Base-by-base conservation (phyloP, 1,140 invertebrate genomes). In the Heliconius hermathena region DNA sequence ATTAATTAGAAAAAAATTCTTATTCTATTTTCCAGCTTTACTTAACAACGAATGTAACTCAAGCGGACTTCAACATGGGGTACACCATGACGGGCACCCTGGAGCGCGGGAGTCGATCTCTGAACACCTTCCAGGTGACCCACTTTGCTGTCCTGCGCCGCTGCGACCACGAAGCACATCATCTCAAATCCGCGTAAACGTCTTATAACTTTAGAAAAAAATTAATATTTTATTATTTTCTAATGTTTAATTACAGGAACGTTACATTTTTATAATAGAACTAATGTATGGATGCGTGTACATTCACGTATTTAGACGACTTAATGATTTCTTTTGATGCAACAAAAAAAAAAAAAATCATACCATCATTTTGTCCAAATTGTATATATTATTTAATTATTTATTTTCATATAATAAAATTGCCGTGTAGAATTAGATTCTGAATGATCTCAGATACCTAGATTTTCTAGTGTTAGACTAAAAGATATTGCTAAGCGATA, bases 61-160 rank as follows among this genome's bases (percentile, higher is more conserved):
- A 96, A 85, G 96, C 97, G 54, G 97, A 98, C 91, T 98, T 98
- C 95, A 97, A 98, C 91, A 97, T 97, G 96, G 97, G 97, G 49
- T 98, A 98, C 94, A 97, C 97, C 85, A 97, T 98, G 96, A 98
- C 97, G 0, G 97, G 97, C 16, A 97, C 97, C 9, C 93, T 98
- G 83, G 97, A 98, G 89, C 95, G 97, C n/a, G 97, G 97, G 73
- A 96, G 96, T 87, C 96, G 96, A 84, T 96, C 97, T 87, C 96
- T 96, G 80, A 97, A 97, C 91, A 96, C 95, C 81, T 97, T 97
- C 90, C 97, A 98, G 92, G 97, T 97, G 93, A 98, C 97, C 70
- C 97, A 98, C 90, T 98, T 97, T 87, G 97, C 97, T 38, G 97
- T 98, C 85, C 97, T 98, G 83, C 96, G 97, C 85, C 95, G 97